Evolutionary conservation across 2,113 vertebrate species (phyloP), one percentile per base, ranked within the genome.

Genomic region (Porphyrio hochstetteri): DNA sequence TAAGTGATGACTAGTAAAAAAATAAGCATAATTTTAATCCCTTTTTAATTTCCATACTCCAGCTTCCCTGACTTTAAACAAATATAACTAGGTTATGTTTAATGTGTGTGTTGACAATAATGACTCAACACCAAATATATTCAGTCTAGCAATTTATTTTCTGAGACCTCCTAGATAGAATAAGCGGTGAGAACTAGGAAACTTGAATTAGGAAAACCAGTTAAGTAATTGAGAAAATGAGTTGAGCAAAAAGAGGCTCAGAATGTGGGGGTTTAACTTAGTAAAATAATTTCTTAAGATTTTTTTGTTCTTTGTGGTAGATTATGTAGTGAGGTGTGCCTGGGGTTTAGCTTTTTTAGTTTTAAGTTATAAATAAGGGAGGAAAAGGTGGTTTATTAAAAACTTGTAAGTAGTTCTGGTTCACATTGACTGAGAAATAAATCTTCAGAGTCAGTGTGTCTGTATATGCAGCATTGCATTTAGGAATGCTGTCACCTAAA

Each of bases 381-480:
- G 56, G 14, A 69, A 50, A 11, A 60, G 13, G 21, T 0, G 0
- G 9, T 38, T 93, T 48, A 48, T 52, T 55, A 31, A 75, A 82
- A 53, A 46, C 35, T 68, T 61, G 4, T 29, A 42, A 61, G 25
- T 84, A 57, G 53, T 44, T 24, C 5, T 68, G 35, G 25, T 65
- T 72, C 28, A 61, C 0, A 0, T 8, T 35, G 38, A 21, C 40
- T 5, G 33, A 0, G 27, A 74, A 42, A 20, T 29, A 74, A 42
- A 20, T 29, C 78, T 64, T 63, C 2, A 4, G 5, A 21, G 88
- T 70, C 16, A 25, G 2, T 75, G 27, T 91, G 36, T 53, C 46
- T 16, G 0, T 63, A 6, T 67, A 3, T 56, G 33, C 0, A 0
- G 10, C 16, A 14, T 7, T 64, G 84, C 25, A 1, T 36, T 84